phyloP scores from a whole-genome alignment of 2,888 invertebrate species.

The Atherix ibis region DNA sequence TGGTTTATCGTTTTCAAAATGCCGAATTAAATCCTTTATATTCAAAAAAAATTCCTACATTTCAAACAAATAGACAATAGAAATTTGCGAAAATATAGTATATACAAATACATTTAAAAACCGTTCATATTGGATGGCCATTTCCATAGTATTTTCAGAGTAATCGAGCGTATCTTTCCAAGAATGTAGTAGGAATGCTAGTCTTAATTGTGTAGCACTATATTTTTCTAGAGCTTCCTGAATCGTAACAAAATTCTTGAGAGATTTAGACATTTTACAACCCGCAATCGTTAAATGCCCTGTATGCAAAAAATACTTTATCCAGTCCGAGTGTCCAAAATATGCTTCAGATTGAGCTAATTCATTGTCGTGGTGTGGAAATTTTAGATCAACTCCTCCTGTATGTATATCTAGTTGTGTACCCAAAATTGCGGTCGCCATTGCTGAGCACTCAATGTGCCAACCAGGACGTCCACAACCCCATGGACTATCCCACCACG shows the following conservation, averaged over 20 bases:
- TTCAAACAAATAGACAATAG: no score
- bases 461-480: constrained; percentile 92
- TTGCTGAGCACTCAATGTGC: constrained; percentile 99
- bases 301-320: constrained; percentile 93
- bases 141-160: constrained; percentile 88
- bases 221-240: constrained; percentile 75
- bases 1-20: constrained; percentile 25
- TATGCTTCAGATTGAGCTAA: constrained; percentile 94
- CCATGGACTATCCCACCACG: constrained; percentile 96
- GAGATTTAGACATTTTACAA: constrained; percentile 98
- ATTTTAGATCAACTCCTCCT: constrained; percentile 93
- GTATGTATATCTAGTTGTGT: constrained; percentile 87
- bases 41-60: constrained; percentile 86
- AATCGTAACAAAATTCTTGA: constrained; percentile 95
- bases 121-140: constrained; percentile 84
- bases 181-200: constrained; percentile 87
- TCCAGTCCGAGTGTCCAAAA: constrained; percentile 81
- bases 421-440: constrained; percentile 86
- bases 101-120: constrained; percentile 69
- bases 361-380: constrained; percentile 99
- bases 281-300: constrained; percentile 96
- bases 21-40: constrained; percentile 58
- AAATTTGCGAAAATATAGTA: no score
- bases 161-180: constrained; percentile 98
- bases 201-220: constrained; percentile 73